These are phyloP conservation scores for Pantherophis vulpinus DNA, from an alignment of 2,797 vertebrate species.

Conservation along the genomic window DNA sequence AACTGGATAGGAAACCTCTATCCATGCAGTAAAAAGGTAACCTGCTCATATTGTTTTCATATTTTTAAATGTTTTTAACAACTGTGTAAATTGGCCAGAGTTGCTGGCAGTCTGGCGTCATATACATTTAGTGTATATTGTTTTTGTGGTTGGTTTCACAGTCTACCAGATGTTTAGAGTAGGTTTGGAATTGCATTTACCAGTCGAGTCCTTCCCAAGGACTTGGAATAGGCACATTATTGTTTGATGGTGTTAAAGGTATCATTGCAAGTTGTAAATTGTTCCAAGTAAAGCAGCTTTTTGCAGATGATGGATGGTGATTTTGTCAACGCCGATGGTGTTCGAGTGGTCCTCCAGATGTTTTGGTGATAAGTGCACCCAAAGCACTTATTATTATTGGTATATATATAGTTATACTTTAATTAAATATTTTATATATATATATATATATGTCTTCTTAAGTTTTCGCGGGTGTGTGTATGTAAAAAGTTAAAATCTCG, in stretches of 20 bases:
- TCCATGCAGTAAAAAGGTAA: background rate
- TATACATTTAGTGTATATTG: background rate
- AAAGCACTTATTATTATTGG: background rate
- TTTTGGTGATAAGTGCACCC: too few relatives aligned
- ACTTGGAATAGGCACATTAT: background rate
- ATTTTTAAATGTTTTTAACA: background rate
- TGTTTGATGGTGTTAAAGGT: background rate
- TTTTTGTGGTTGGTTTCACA: background rate
- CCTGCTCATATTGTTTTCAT: background rate
- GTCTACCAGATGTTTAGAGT: background rate
- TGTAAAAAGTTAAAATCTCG: too few relatives aligned
- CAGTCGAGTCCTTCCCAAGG: background rate
- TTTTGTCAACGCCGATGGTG: background rate
- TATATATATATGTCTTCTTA: too few relatives aligned
- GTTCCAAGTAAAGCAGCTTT: background rate
- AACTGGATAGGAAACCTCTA: fast-evolving
- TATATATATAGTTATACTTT: too few relatives aligned
- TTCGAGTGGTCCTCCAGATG: too few relatives aligned
- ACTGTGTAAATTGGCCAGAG: background rate
- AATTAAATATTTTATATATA: too few relatives aligned
- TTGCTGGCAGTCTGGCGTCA: background rate
- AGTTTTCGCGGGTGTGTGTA: too few relatives aligned
- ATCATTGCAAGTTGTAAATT: background rate
- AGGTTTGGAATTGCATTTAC: background rate
- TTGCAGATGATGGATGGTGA: background rate